Conservation (phyloP, 2,113 vertebrate species). For the Muntiacus muntjak region DNA sequence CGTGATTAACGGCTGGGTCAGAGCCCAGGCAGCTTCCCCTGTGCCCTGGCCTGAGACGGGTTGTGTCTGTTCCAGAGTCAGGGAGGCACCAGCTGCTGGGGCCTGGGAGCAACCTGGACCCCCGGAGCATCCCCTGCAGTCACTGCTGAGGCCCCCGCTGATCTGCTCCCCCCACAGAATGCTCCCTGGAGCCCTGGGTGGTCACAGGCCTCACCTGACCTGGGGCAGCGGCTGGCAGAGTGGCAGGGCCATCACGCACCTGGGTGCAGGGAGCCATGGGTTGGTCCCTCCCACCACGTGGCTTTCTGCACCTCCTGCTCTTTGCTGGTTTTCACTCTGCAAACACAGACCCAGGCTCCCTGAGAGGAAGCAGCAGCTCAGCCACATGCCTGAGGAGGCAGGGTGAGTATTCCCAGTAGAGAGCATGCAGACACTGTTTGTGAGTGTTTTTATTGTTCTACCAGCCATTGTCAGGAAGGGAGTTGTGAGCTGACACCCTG, state of each 20-base stretch:
- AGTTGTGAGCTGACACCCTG: not conserved
- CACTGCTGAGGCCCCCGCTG: accelerated
- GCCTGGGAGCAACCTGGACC: not conserved
- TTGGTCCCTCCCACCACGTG: accelerated
- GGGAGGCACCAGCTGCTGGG: not conserved
- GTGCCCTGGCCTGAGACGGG: not conserved
- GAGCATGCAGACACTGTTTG: not conserved
- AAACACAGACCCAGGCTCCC: not conserved
- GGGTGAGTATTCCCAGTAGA: accelerated
- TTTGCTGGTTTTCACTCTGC: not conserved
- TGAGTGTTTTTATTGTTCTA: too few relatives aligned
- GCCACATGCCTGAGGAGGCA: accelerated
- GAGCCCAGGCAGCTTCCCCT: not conserved
- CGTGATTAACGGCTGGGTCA: not conserved
- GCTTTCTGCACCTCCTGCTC: not conserved
- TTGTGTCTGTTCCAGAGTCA: not conserved
- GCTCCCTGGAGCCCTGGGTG: too few relatives aligned
- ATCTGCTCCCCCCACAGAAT: not conserved
- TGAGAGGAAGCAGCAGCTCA: not conserved
- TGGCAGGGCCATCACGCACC: accelerated
- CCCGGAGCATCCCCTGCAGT: accelerated
- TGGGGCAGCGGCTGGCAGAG: accelerated
- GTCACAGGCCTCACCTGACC: not conserved
- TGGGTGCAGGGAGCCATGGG: accelerated
- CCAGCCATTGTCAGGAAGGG: not conserved